phyloP scores from a whole-genome alignment of 2,113 vertebrate genomes.

The Rana temporaria region DNA sequence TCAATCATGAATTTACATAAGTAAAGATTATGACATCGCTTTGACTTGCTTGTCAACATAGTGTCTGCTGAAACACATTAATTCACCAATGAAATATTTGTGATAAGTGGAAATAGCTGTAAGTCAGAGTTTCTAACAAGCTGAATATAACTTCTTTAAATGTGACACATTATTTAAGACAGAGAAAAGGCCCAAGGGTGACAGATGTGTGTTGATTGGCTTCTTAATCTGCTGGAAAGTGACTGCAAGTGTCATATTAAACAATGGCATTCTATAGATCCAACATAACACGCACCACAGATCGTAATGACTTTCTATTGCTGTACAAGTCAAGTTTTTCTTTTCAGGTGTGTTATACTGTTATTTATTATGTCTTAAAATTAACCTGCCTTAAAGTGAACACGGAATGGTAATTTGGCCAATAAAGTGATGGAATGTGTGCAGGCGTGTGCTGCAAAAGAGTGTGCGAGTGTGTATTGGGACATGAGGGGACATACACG shows the following conservation, averaged over 20 bases:
- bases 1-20: slow-evolving; percentile 69
- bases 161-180: slow-evolving; percentile 64
- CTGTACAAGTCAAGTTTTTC: neutral
- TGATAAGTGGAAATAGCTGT: slow-evolving; percentile 64
- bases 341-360: neutral
- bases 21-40: slow-evolving; percentile 69
- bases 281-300: slow-evolving; percentile 2
- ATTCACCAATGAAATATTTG: slow-evolving; percentile 62
- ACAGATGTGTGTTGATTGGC: slow-evolving; percentile 19
- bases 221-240: slow-evolving; percentile 23
- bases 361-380: neutral
- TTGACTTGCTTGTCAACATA: slow-evolving; percentile 66
- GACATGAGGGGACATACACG: too few species aligned
- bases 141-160: slow-evolving; percentile 61
- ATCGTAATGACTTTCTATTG: neutral
- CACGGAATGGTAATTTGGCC: too few species aligned
- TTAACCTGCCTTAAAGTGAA: too few species aligned
- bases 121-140: slow-evolving; percentile 61
- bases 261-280: neutral
- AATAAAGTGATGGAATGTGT: too few species aligned
- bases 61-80: slow-evolving; percentile 65
- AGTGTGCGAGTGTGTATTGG: too few species aligned
- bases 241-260: slow-evolving; percentile 29
- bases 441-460: too few species aligned
- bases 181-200: slow-evolving; percentile 51